Percentiles rank a stretch among this genome's conserved stretches.
Evolutionary conservation across 2,113 vertebrate genomes (phyloP).

Genomic region (Cephalopholis sonnerati): DNA sequence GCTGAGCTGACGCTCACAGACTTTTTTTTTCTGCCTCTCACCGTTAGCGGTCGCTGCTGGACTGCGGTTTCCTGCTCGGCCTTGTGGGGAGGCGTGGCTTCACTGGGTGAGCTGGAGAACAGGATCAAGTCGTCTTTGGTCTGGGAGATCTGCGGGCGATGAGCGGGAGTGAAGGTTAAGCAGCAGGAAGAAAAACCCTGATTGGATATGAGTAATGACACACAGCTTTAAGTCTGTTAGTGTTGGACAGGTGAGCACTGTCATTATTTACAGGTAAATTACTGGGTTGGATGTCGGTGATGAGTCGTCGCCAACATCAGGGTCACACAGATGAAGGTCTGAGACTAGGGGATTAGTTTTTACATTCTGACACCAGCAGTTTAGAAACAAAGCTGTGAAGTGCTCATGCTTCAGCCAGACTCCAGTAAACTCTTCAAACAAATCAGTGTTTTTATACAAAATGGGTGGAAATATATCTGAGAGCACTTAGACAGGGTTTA

Average conservation of each 20-base stretch:
- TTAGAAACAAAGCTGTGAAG: not conserved
- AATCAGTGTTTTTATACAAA: not conserved
- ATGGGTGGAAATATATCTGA: not conserved
- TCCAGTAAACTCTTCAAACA: not conserved
- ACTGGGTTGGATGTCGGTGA: not conserved
- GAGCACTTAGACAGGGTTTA: too few relatives aligned
- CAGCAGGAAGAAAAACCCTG: not conserved
- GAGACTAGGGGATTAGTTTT: not conserved
- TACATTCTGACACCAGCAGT: not conserved
- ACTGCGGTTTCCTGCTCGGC: slow-evolving; percentile 28
- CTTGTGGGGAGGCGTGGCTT: slow-evolving; percentile 70
- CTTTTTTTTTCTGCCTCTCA: slow-evolving; percentile 28
- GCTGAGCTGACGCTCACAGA: too few relatives aligned
- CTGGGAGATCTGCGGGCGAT: slow-evolving; percentile 85
- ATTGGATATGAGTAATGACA: not conserved
- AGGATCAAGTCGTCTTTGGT: slow-evolving; percentile 88
- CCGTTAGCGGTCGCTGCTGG: slow-evolving; percentile 62
- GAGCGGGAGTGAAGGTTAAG: not conserved
- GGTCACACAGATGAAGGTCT: not conserved
- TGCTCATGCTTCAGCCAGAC: too few relatives aligned
- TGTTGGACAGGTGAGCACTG: not conserved
- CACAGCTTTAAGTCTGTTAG: not conserved
- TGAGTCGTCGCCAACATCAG: not conserved
- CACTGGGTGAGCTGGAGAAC: slow-evolving; percentile 84
- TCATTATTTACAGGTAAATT: not conserved